phyloP scores from a whole-genome alignment of 1,140 invertebrate genomes.

The Eupristina koningsbergeri region DNA sequence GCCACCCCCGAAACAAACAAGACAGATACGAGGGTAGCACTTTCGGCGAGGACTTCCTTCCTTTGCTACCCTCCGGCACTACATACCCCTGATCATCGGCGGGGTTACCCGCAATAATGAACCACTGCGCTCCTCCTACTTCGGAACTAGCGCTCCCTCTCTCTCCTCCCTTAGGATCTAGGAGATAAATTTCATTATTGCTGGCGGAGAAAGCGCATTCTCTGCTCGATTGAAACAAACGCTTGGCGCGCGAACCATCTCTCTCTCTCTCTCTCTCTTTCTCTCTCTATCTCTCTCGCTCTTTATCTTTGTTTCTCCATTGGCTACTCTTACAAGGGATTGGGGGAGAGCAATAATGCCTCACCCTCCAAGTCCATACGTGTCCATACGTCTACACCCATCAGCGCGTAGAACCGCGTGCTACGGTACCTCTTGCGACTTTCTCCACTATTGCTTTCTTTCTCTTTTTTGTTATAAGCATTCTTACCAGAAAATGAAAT shows the following conservation, averaged over 20 bases:
- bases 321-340: not conserved
- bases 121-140: not conserved
- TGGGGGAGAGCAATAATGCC: not conserved
- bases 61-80: not conserved
- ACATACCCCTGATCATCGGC: not conserved
- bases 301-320: not conserved
- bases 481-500: not conserved
- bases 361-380: not conserved
- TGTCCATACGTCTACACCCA: not conserved
- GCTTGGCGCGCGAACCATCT: not conserved
- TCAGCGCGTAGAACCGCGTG: not conserved
- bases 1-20: not conserved
- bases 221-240: not conserved
- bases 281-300: not conserved
- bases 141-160: not conserved
- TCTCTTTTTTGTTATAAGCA: not conserved
- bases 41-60: not conserved
- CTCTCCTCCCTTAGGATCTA: not conserved
- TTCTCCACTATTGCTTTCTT: not conserved
- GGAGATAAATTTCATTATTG: constrained; percentile 15
- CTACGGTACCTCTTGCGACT: not conserved
- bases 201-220: not conserved
- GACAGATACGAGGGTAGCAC: not conserved
- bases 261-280: not conserved
- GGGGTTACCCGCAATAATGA: not conserved